Base-by-base conservation (phyloP, 2,888 invertebrate genomes). In the Tuta absoluta region DNA sequence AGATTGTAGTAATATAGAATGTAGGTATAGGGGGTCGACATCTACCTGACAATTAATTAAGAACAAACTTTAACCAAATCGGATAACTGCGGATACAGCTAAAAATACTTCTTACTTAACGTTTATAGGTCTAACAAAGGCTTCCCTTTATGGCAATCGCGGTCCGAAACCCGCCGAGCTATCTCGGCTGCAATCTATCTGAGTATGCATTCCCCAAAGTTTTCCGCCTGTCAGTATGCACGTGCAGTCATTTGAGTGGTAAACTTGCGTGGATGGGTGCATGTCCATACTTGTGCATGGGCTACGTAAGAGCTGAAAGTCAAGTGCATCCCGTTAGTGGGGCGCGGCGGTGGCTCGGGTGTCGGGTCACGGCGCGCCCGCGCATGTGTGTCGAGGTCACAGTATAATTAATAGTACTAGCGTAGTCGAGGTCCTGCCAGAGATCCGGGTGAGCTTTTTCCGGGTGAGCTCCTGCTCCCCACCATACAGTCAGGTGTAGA, bases 291-390 rank as follows among this genome's bases (percentile, higher is more conserved):
- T 14, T 23, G 14, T 14, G 23, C 51, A 23, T 14, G 14, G 33
- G 28, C 49, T 51, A 69, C 72, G 73, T 74, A 72, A 71, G 71
- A 65, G 68, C 74, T 78, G 71, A 75, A 80, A 77, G 79, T 78
- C 80, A 79, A 78, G 75, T 78, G 73, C 75, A 73, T 76, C 76
- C 81, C 80, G 81, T 81, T 81, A 79, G 74, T 70, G 69, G 75
- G 76, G 72, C 73, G 75, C 74, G 8, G 33, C 33, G 28, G 28
- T 33, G 33, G 33, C 33, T 5, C 33, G 33, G 80, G 81, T 77
- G n/a, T n/a, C n/a, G 75, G 80, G 81, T 77, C 75, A 77, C 67
- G 75, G 75, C 67, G 64, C 67, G 68, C 75, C 65, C 68, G 72
- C 67, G 64, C 65, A 76, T 73, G 74, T 77, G 66, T 75, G 77